These are phyloP conservation scores for Beris morrisii DNA, from an alignment of 2,888 invertebrate species.

Conservation along the genomic window DNA sequence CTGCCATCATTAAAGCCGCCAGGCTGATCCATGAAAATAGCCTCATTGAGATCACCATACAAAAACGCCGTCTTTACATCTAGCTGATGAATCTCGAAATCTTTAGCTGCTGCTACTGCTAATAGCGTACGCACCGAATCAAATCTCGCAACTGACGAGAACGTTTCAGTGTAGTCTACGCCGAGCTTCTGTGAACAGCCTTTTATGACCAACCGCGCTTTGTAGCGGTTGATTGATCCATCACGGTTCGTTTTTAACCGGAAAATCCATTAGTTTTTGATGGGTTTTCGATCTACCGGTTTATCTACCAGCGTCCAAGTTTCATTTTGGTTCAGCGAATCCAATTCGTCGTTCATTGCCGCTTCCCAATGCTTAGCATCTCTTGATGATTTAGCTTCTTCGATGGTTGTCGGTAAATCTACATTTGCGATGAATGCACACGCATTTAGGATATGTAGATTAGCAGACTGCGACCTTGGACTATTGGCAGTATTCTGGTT, in stretches of 20 bases:
- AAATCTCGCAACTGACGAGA: too few relatives aligned
- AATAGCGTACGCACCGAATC: too few relatives aligned
- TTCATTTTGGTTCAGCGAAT: not conserved
- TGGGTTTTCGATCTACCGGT: not conserved
- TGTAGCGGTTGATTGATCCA: too few relatives aligned
- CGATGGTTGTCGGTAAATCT: not conserved
- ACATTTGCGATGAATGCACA: not conserved
- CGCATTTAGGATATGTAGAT: not conserved
- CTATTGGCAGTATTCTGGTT: not conserved
- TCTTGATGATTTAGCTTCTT: not conserved
- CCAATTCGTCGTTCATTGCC: not conserved
- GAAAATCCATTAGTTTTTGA: not conserved
- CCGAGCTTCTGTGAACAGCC: not conserved
- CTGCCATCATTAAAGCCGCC: too few relatives aligned
- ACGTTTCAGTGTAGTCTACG: not conserved
- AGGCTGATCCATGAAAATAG: too few relatives aligned
- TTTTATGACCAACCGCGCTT: too few relatives aligned
- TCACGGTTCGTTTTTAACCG: too few relatives aligned
- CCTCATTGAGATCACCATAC: too few relatives aligned
- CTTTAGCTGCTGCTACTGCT: too few relatives aligned
- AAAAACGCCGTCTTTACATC: too few relatives aligned
- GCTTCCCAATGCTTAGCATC: not conserved
- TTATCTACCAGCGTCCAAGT: not conserved
- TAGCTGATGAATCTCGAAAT: too few relatives aligned
- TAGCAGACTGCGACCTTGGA: not conserved